Evolutionary conservation across 2,888 invertebrate genomes (phyloP), one percentile per base, ranked within the genome.

Genomic region (Limnephilus rhombicus): DNA sequence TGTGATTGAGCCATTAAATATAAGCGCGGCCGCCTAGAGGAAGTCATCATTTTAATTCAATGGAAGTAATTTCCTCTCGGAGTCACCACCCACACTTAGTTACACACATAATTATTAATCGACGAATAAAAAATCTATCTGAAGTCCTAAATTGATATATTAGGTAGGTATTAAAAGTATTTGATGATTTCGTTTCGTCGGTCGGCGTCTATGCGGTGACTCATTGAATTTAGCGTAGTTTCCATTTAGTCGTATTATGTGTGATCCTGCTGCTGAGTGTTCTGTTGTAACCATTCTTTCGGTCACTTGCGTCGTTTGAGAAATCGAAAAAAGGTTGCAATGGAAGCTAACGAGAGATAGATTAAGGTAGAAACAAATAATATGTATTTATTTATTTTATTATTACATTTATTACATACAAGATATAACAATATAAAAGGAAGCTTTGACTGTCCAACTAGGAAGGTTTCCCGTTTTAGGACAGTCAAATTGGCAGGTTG

Each of bases 21-120:
- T 86, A 80, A 85, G 37, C 86, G 34, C 80, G 29, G 80, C 41
- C 68, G 85, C 91, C 86, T 18, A 53, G 80, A 86, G 91, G 91
- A 91, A 86, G 85, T 85, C 85, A 85, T 85, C 91, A 91, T 91
- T 90, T 91, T 91, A 91, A 91, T 85, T 91, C 91, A 91, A 91
- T 91, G 91, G 91, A 91, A n/a, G 91, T 91, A 85, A 91, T 82
- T 91, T 91, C 85, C 91, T 85, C n/a, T 41, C 85, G 12, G 18
- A 90, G 37, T 49, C 80, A 88, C 80, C 88, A 68, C 80, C 88
- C 68, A 88, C 80, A 80, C 80, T 88, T 80, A 34, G 34, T 68
- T 68, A 88, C 29, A n/a, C 3, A 24, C 24, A 41, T 86, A 37
- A 86, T 86, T 86, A 86, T 45, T 86, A 86, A 45, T 86, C 86